Evolutionary conservation across 2,797 vertebrate species (phyloP).

Genomic region (Luscinia luscinia): DNA sequence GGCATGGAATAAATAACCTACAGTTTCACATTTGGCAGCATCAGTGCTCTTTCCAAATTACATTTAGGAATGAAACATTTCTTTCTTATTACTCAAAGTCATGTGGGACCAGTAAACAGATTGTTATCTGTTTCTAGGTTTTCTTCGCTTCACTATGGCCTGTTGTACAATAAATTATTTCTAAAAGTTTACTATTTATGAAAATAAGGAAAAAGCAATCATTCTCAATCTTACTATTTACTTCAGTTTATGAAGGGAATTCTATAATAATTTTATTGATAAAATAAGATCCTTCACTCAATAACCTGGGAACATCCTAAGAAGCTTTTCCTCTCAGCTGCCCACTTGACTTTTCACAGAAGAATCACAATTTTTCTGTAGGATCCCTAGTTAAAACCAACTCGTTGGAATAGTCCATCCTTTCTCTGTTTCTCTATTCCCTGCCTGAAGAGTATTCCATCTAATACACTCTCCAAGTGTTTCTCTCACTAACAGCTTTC

Average conservation of each 20-base stretch:
- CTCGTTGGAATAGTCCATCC: background rate
- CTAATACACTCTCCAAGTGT: background rate
- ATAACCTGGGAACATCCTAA: background rate
- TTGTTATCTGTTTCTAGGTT: accelerated
- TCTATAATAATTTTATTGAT: background rate
- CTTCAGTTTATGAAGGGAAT: background rate
- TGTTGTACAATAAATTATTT: background rate
- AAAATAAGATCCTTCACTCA: background rate
- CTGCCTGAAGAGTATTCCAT: background rate
- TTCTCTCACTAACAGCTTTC: background rate
- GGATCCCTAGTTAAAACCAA: background rate
- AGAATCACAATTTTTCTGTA: background rate
- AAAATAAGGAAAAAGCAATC: background rate
- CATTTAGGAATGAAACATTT: background rate
- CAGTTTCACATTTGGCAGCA: background rate
- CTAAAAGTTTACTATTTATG: background rate
- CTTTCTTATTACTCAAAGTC: background rate
- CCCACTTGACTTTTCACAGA: accelerated
- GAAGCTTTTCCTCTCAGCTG: background rate
- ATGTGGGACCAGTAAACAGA: background rate
- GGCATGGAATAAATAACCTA: background rate
- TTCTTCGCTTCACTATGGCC: background rate
- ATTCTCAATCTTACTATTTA: background rate
- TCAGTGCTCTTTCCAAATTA: background rate
- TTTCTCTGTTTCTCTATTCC: background rate